These are phyloP conservation scores for Trinectes maculatus DNA, from an alignment of 2,113 vertebrate species.

Conservation along the genomic window DNA sequence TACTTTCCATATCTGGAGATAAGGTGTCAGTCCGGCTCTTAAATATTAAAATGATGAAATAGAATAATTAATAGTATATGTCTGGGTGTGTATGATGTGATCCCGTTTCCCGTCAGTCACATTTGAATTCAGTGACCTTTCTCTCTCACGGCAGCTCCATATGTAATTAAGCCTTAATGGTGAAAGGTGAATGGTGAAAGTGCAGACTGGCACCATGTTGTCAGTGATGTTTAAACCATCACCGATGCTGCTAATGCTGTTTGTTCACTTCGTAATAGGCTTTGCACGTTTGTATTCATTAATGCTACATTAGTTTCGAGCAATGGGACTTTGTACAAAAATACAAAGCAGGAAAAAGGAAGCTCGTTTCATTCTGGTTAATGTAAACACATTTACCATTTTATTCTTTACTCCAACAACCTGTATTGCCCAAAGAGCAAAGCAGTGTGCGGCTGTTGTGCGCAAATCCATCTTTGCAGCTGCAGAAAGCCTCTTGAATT, in stretches of 20 bases:
- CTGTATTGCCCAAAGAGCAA: conserved; percentile 1
- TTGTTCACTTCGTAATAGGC: conserved; percentile 46
- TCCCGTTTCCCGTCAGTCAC: conserved; percentile 33
- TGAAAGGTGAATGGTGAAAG: conserved; percentile 37
- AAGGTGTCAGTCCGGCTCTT: conserved; percentile 10
- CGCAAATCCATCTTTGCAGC: conserved; percentile 31
- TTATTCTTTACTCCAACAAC: background rate
- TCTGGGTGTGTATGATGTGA: conserved; percentile 23
- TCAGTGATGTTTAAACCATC: conserved; percentile 34
- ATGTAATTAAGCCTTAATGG: conserved; percentile 30
- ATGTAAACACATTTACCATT: conserved; percentile 21
- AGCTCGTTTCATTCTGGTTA: background rate
- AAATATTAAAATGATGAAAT: conserved; percentile 2
- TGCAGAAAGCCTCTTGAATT: conserved; percentile 49
- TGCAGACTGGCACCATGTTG: conserved; percentile 42
- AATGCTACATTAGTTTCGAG: conserved; percentile 45
- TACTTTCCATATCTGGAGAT: background rate
- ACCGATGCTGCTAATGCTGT: conserved; percentile 18
- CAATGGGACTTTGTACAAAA: conserved; percentile 15
- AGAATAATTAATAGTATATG: conserved; percentile 20
- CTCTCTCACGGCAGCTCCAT: conserved; percentile 21
- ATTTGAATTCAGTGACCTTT: conserved; percentile 44
- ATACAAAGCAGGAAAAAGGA: conserved; percentile 14
- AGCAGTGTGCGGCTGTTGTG: conserved; percentile 16
- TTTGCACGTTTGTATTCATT: conserved; percentile 30